phyloP scores from a whole-genome alignment of 2,797 vertebrate genomes.

The Sparus aurata region DNA sequence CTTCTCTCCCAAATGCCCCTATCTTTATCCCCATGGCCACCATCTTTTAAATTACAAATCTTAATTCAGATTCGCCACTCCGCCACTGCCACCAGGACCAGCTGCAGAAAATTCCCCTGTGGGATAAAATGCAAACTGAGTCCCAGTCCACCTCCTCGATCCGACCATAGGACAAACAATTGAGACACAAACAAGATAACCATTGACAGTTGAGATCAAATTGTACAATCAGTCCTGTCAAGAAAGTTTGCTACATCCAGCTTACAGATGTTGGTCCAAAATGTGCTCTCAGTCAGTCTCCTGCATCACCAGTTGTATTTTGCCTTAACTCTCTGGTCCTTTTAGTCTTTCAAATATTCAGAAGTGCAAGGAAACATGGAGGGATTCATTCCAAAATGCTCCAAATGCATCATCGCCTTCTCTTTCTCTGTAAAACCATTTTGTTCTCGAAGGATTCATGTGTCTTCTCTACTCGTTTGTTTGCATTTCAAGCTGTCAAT shows the following conservation, averaged over 20 bases:
- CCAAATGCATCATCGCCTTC: slow-evolving; percentile 12
- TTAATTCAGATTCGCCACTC: slow-evolving; percentile 74
- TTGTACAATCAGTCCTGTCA: neutral
- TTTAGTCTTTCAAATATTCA: neutral
- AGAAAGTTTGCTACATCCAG: no score
- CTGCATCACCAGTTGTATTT: neutral
- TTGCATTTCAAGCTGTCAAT: slow-evolving; percentile 21
- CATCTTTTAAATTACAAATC: slow-evolving; percentile 86
- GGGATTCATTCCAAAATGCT: slow-evolving; percentile 37
- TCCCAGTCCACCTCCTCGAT: slow-evolving; percentile 25
- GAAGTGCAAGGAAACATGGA: slow-evolving; percentile 10
- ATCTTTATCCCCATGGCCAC: slow-evolving; percentile 79
- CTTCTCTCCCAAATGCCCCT: slow-evolving; percentile 73
- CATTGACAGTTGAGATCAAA: slow-evolving; percentile 4
- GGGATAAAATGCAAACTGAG: slow-evolving; percentile 41
- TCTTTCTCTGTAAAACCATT: slow-evolving; percentile 11
- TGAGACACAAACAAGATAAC: slow-evolving; percentile 8
- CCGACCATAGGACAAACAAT: slow-evolving; percentile 20
- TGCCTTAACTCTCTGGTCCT: neutral
- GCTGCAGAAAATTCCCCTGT: slow-evolving; percentile 60
- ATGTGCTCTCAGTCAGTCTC: neutral
- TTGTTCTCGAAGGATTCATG: slow-evolving; percentile 15
- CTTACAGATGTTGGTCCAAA: no score
- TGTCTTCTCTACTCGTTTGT: slow-evolving; percentile 31
- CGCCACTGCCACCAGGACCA: slow-evolving; percentile 45